phyloP scores from a whole-genome alignment of 2,797 vertebrate genomes.

The Lepilemur ruficaudatus region DNA sequence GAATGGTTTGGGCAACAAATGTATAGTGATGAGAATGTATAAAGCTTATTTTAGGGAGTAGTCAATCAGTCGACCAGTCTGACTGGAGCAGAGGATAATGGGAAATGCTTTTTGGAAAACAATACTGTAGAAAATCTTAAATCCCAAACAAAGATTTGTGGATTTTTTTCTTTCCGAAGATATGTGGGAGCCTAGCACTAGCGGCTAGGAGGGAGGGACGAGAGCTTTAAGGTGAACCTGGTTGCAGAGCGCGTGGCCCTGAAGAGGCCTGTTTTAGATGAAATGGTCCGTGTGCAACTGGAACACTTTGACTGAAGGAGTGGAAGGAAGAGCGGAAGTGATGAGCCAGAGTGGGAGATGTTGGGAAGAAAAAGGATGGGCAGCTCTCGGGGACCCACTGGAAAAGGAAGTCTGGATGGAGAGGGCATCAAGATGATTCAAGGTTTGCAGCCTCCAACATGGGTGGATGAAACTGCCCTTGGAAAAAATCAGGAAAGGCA shows the following conservation, averaged over 20 bases:
- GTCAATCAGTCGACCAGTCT: not conserved
- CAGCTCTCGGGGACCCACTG: not conserved
- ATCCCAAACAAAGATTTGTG: not conserved
- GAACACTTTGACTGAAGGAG: not conserved
- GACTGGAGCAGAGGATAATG: not conserved
- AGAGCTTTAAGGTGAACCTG: not conserved
- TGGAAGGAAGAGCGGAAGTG: not conserved
- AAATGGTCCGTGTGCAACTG: not conserved
- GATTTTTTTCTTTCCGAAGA: not conserved
- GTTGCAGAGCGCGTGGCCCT: not conserved
- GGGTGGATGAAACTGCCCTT: not conserved
- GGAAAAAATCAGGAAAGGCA: not conserved
- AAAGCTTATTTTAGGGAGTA: not conserved
- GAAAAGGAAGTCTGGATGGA: not conserved
- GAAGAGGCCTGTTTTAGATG: not conserved
- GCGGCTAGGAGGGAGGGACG: not conserved
- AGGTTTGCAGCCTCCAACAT: not conserved
- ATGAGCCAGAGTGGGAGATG: not conserved
- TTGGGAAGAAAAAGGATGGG: not conserved
- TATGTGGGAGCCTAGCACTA: not conserved
- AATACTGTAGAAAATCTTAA: not conserved
- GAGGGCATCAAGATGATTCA: not conserved
- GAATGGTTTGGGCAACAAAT: not conserved
- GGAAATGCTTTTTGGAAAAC: not conserved
- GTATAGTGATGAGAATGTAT: not conserved